Percentiles rank a stretch among this genome's conserved stretches.
Conservation (phyloP, 2,113 vertebrate species). For the Pelvicachromis taeniatus region DNA sequence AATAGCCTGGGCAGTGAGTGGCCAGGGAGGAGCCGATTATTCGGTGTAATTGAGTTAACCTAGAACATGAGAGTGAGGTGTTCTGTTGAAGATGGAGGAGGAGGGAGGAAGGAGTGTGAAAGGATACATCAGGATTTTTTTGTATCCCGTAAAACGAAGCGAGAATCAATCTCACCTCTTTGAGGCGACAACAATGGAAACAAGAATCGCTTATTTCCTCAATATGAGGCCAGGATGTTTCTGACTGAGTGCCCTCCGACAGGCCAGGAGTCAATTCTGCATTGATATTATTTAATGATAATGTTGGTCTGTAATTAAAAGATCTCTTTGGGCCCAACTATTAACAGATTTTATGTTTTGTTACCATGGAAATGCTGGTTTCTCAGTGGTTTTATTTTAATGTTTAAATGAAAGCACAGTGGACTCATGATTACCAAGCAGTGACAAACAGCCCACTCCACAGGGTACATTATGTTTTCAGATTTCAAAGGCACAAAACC, state of each 20-base stretch:
- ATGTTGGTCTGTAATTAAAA: not conserved
- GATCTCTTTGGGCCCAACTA: not conserved
- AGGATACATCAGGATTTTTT: not conserved
- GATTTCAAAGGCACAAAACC: not conserved
- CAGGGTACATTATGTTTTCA: not conserved
- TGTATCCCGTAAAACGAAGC: not conserved
- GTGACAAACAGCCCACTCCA: not conserved
- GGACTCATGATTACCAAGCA: not conserved
- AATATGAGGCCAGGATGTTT: not conserved
- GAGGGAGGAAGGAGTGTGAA: not conserved
- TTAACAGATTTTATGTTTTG: not conserved
- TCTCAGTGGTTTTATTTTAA: not conserved
- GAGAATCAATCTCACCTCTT: not conserved
- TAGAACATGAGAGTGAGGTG: conserved; percentile 1
- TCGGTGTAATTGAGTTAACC: conserved; percentile 14
- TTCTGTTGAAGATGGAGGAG: not conserved
- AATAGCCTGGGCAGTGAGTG: not conserved
- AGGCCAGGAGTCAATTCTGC: not conserved
- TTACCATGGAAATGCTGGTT: not conserved
- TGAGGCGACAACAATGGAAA: not conserved
- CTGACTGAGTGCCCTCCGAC: not conserved
- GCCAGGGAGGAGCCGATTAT: not conserved
- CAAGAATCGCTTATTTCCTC: not conserved
- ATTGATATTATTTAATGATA: not conserved
- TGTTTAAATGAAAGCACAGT: not conserved